A percentile compares a stretch with the other conserved stretches of the same genome.
Conservation (phyloP, 2,888 invertebrate genomes). For the Bombylius discolor region DNA sequence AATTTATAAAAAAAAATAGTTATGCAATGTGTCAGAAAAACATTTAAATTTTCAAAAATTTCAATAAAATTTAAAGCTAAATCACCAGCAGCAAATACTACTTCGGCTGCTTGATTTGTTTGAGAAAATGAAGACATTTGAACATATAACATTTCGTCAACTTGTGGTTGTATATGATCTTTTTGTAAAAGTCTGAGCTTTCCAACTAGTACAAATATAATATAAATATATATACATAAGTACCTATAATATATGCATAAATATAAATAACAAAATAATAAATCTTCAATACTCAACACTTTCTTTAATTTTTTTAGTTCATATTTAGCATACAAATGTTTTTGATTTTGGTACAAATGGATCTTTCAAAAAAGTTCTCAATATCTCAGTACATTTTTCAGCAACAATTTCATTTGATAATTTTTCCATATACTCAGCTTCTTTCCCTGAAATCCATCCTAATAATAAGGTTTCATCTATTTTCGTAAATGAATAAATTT, state of each 20-base stretch:
- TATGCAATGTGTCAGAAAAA: too few relatives aligned
- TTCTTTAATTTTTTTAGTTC: neutral
- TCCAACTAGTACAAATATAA: too few relatives aligned
- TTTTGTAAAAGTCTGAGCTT: too few relatives aligned
- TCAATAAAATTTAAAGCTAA: neutral
- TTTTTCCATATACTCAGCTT: constrained; percentile 84
- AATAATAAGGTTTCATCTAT: constrained; percentile 70
- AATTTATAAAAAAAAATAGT: neutral
- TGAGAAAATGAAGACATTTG: neutral
- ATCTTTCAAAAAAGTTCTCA: constrained; percentile 79
- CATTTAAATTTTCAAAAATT: too few relatives aligned
- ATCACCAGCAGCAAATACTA: constrained; percentile 9
- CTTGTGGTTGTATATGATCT: too few relatives aligned
- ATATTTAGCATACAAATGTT: constrained; percentile 63
- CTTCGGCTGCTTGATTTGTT: neutral
- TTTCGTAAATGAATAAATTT: constrained; percentile 90
- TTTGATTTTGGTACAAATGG: constrained; percentile 82
- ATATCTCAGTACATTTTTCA: constrained; percentile 66
- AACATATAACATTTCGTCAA: neutral
- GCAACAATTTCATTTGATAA: constrained; percentile 62
- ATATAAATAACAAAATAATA: neutral
- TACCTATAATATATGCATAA: too few relatives aligned
- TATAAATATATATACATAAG: too few relatives aligned
- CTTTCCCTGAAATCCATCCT: constrained; percentile 84
- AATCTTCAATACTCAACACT: neutral